A percentile compares a stretch with the other conserved stretches of the same genome.
Evolutionary conservation across 1,140 invertebrate species (phyloP).

Genomic region (Lasioglossum albipes): DNA sequence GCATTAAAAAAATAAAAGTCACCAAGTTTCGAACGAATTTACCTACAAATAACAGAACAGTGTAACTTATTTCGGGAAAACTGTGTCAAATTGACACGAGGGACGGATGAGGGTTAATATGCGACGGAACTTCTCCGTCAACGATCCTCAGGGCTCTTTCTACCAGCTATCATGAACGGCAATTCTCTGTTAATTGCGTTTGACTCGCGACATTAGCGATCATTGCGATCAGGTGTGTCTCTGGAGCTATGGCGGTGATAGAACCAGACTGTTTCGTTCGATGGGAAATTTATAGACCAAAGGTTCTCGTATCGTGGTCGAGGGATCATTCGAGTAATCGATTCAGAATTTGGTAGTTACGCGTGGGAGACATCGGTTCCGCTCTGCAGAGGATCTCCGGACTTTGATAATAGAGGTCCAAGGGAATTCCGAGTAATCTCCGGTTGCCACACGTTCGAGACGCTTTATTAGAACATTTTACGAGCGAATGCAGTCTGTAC

Average conservation of each 20-base stretch:
- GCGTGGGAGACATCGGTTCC: not conserved
- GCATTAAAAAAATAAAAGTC: too few relatives aligned
- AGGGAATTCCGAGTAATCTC: not conserved
- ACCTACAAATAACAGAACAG: too few relatives aligned
- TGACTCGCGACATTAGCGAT: not conserved
- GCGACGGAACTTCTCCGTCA: conserved; percentile 16
- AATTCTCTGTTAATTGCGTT: not conserved
- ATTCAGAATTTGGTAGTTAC: not conserved
- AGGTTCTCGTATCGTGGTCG: not conserved
- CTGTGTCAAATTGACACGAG: too few relatives aligned
- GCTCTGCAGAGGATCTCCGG: not conserved
- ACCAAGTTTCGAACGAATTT: too few relatives aligned
- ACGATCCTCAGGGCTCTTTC: not conserved
- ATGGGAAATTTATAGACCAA: not conserved
- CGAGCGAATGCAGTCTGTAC: not conserved
- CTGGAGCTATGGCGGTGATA: not conserved
- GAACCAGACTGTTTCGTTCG: too few relatives aligned
- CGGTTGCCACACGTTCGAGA: not conserved
- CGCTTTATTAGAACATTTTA: not conserved
- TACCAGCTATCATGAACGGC: not conserved
- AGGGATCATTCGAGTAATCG: not conserved
- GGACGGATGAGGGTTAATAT: too few relatives aligned
- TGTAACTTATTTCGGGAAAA: too few relatives aligned
- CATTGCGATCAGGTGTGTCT: not conserved
- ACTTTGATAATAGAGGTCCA: not conserved